Conservation (phyloP, 2,888 invertebrate species). For the Catocala fraxini region DNA sequence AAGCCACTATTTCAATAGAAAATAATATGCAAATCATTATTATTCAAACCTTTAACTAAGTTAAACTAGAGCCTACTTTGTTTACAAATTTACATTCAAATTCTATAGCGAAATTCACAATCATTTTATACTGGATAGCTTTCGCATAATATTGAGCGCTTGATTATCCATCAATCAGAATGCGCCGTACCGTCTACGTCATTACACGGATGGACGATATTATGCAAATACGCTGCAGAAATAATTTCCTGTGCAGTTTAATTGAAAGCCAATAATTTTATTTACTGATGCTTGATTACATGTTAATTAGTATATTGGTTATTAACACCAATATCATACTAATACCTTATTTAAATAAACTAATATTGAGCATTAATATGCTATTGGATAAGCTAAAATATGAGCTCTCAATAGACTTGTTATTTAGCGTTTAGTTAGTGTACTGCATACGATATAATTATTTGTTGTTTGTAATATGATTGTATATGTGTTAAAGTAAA, state of each 20-base stretch:
- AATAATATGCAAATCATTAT: too few relatives aligned
- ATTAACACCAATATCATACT: too few relatives aligned
- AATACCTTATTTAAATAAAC: not conserved
- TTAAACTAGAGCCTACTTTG: too few relatives aligned
- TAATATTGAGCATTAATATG: not conserved
- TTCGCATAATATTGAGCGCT: constrained; percentile 40
- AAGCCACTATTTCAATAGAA: too few relatives aligned
- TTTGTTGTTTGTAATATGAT: too few relatives aligned
- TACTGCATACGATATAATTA: too few relatives aligned
- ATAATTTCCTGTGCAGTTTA: constrained; percentile 40
- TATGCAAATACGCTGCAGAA: constrained; percentile 54
- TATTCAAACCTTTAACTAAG: too few relatives aligned
- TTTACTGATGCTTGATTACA: constrained; percentile 42
- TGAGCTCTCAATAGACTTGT: too few relatives aligned
- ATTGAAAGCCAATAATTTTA: constrained; percentile 47
- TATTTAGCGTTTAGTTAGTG: too few relatives aligned
- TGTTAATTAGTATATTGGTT: constrained; percentile 43
- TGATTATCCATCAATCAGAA: constrained; percentile 54
- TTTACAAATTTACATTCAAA: constrained; percentile 11
- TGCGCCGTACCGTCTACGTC: constrained; percentile 40
- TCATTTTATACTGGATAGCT: constrained; percentile 19
- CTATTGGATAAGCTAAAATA: too few relatives aligned
- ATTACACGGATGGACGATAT: constrained; percentile 47
- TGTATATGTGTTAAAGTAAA: too few relatives aligned
- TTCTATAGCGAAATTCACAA: constrained; percentile 14